Conservation (phyloP, 2,113 vertebrate species). For the chimpanzee (Pan troglodytes) region NHGRI_mPanTro3-v2.1_pri NC_072404.2:17154501-17155000, state of each 20-base stretch:
- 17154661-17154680: background rate
- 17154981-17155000: too few relatives aligned
- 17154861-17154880: too few relatives aligned
- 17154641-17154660: background rate
- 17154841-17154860: too few relatives aligned
- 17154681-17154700: background rate
- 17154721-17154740: background rate
- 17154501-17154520: background rate
- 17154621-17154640: background rate
- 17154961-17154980: too few relatives aligned
- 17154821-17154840: background rate
- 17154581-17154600: background rate
- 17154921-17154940: too few relatives aligned
- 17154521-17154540: background rate
- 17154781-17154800: background rate
- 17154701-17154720: background rate
- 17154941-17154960: too few relatives aligned
- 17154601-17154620: background rate
- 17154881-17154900: too few relatives aligned
- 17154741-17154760: background rate
- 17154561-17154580: background rate
- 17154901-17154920: too few relatives aligned
- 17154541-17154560: background rate
- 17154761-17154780: background rate
- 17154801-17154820: background rate